A percentile compares a stretch with the other conserved stretches of the same genome.
Conservation (phyloP, 2,797 vertebrate species). For the Karalla daura region DNA sequence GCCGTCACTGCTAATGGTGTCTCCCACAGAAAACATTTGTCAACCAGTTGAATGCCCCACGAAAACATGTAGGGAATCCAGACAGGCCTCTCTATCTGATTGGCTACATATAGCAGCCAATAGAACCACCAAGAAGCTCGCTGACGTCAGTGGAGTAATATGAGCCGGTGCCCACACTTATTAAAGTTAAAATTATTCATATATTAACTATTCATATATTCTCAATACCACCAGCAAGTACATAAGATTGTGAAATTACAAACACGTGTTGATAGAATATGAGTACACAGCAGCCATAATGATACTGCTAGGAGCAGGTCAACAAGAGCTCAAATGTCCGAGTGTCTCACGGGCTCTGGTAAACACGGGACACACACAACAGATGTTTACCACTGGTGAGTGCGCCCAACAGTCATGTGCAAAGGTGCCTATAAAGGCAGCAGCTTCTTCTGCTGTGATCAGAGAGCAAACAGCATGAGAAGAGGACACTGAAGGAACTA, state of each 20-base stretch:
- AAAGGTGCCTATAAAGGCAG: slow-evolving; percentile 76
- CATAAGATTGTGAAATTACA: not conserved
- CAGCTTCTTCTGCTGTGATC: slow-evolving; percentile 23
- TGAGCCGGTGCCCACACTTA: slow-evolving; percentile 11
- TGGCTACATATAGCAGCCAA: slow-evolving; percentile 63
- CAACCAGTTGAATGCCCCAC: slow-evolving; percentile 15
- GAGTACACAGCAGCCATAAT: not conserved
- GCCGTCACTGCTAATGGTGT: not conserved
- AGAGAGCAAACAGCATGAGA: slow-evolving; percentile 25
- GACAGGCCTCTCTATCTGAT: slow-evolving; percentile 54
- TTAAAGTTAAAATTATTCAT: not conserved
- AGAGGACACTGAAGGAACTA: slow-evolving; percentile 32
- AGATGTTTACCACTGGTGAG: slow-evolving; percentile 52
- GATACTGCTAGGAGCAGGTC: slow-evolving; percentile 42
- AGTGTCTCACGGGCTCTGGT: slow-evolving; percentile 40
- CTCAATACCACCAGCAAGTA: no score
- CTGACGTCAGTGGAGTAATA: slow-evolving; percentile 35
- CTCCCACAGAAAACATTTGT: not conserved
- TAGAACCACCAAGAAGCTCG: slow-evolving; percentile 31
- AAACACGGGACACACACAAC: slow-evolving; percentile 76
- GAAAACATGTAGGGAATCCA: slow-evolving; percentile 49
- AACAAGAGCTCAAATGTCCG: slow-evolving; percentile 77
- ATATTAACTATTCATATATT: no score
- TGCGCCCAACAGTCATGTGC: slow-evolving; percentile 48
- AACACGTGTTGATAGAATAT: not conserved